phyloP scores from a whole-genome alignment of 1,140 invertebrate species.

The Cyphomyrmex costatus region DNA sequence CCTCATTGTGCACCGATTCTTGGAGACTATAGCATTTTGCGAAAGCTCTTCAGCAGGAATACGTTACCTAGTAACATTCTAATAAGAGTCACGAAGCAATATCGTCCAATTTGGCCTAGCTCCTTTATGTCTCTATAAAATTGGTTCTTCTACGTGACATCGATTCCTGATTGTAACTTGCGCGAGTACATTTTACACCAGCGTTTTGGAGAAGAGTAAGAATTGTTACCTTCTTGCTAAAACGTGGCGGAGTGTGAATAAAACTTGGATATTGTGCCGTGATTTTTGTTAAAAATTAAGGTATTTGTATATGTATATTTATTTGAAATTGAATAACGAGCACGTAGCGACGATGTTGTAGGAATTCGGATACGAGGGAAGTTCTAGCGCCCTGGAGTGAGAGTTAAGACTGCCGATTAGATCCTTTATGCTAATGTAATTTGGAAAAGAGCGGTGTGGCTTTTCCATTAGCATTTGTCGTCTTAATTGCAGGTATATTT shows the following conservation, averaged over 20 bases:
- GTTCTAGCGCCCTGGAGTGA: constrained; percentile 13
- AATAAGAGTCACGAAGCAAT: constrained; percentile 28
- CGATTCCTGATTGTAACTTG: neutral
- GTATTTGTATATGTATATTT: neutral
- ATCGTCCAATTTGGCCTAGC: neutral
- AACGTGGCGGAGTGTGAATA: neutral
- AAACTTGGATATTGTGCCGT: neutral
- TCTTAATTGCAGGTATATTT: constrained; percentile 43
- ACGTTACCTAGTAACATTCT: constrained; percentile 14
- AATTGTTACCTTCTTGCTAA: neutral
- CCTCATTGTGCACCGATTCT: constrained; percentile 22
- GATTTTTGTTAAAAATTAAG: neutral
- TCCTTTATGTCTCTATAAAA: neutral
- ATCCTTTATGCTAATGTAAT: constrained; percentile 54
- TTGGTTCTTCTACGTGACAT: constrained; percentile 1
- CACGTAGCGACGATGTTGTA: neutral
- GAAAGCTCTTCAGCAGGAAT: neutral
- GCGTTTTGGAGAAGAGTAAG: neutral
- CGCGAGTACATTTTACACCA: neutral
- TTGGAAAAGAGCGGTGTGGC: constrained; percentile 2
- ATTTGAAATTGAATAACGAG: neutral
- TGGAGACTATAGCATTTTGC: neutral
- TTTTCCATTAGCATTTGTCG: constrained; percentile 52
- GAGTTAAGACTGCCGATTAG: neutral
- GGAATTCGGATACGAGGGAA: neutral